These are phyloP conservation scores for Drosophila sproati DNA, from an alignment of 1,140 invertebrate genomes.

Conservation along the genomic window DNA sequence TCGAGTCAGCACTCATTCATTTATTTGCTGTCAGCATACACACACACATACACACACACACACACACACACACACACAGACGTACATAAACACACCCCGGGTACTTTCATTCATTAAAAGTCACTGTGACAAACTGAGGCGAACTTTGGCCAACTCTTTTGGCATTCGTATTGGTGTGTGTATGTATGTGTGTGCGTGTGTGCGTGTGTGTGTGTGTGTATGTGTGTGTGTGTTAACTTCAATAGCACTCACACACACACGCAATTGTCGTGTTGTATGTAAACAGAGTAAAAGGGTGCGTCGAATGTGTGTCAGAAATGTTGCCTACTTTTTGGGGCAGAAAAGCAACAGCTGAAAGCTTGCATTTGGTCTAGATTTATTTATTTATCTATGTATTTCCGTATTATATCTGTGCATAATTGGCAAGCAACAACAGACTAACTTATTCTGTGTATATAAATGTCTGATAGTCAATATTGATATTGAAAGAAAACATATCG, in stretches of 20 bases:
- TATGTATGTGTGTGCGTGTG: conserved; percentile 5
- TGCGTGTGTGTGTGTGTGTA: background rate
- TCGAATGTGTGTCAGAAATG: conserved; percentile 31
- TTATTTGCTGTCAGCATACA: conserved; percentile 42
- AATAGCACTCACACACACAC: conserved; percentile 14
- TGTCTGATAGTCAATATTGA: too few relatives aligned
- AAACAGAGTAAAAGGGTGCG: conserved; percentile 24
- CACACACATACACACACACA: conserved; percentile 30
- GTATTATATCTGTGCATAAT: too few relatives aligned
- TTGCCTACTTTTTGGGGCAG: conserved; percentile 38
- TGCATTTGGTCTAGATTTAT: background rate
- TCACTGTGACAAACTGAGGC: conserved; percentile 31
- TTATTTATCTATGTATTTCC: background rate
- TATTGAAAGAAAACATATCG: too few relatives aligned
- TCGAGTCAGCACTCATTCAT: conserved; percentile 57
- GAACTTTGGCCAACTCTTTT: conserved; percentile 37
- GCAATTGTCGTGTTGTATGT: conserved; percentile 15
- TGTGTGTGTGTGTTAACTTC: conserved; percentile 26
- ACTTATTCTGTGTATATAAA: too few relatives aligned
- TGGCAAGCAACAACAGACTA: too few relatives aligned
- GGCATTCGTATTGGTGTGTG: conserved; percentile 6
- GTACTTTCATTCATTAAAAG: conserved; percentile 77
- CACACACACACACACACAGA: conserved; percentile 20
- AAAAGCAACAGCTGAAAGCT: conserved; percentile 4
- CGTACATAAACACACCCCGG: conserved; percentile 11